Evolutionary conservation across 2,113 vertebrate species (phyloP), one percentile per base, ranked within the genome.

Genomic region (Pterophyllum scalare): DNA sequence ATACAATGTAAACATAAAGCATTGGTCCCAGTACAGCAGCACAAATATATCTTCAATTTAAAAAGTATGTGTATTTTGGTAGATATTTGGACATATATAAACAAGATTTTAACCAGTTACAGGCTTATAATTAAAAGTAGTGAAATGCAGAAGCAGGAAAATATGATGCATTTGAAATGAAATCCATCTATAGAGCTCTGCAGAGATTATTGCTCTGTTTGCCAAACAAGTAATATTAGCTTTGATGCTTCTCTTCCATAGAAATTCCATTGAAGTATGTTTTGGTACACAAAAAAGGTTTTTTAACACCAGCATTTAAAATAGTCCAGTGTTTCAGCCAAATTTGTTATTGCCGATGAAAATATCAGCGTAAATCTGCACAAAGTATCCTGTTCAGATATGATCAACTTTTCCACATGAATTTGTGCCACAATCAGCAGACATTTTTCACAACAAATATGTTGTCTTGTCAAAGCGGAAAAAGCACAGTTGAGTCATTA

Each of bases 21-120:
- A 49, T 38, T 59, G n/a, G 49, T 56, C 22, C 77, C 52, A 87
- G 20, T 33, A 59, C 33, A 89, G 79, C 78, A 87, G 85, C 84
- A 87, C 90, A 88, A 90, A 81, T 77, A 60, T 87, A 86, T 79
- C 79, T 87, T 81, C 26, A 57, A 33, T 82, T 61, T 77, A 20
- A 86, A 83, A 87, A 91, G 77, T 62, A 81, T 79, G 65, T 38
- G 54, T 72, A 86, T 77, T 87, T 88, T 72, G 7, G 74, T 78
- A 84, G n/a, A 31, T 22, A 74, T 81, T 80, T 61, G 57, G 46
- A 24, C 40, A 60, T 28, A 17, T 26, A 31, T 13, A 72, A 52
- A 52, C 10, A 20, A 20, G 65, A 72, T 1, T 52, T 72, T 26
- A 17, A 52, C 24, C 46, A 52, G 17, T 72, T 72, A 20, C 7